Conservation (phyloP, 2,113 vertebrate species). For the Thunnus thynnus region DNA sequence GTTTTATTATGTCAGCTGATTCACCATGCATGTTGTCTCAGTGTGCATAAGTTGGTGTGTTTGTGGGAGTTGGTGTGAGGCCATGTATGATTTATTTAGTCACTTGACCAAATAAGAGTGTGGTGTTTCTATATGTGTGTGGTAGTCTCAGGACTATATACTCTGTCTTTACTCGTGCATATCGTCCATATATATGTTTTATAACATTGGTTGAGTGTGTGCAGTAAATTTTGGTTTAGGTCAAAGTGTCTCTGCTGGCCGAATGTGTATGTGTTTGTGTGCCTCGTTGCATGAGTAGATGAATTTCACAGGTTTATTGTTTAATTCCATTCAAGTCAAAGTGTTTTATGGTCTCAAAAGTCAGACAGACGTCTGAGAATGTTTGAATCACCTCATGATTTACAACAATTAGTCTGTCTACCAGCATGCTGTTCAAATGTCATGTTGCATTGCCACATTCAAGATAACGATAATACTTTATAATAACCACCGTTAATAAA, state of each 20-base stretch:
- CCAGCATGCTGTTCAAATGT: neutral
- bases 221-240: slow-evolving; percentile 37
- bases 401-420: slow-evolving; percentile 20
- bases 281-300: slow-evolving; percentile 19
- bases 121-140: neutral
- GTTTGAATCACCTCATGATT: slow-evolving; percentile 51
- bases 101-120: neutral
- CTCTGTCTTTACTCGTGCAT: neutral
- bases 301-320: slow-evolving; percentile 61
- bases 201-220: slow-evolving; percentile 10
- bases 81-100: neutral
- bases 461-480: too few species aligned
- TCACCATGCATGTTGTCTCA: neutral
- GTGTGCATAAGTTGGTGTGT: neutral
- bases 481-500: too few species aligned
- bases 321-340: slow-evolving; percentile 45
- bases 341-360: slow-evolving; percentile 60
- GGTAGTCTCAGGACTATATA: slow-evolving; percentile 1
- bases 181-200: slow-evolving; percentile 17
- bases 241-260: slow-evolving; percentile 9
- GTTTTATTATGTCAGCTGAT: slow-evolving; percentile 36
- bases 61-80: neutral
- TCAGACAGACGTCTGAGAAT: slow-evolving; percentile 47
- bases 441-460: too few species aligned
- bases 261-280: neutral